Percentiles rank a stretch among this genome's conserved stretches.
Evolutionary conservation across 2,888 invertebrate species (phyloP).

Genomic region (Sarcophaga carnaria): DNA sequence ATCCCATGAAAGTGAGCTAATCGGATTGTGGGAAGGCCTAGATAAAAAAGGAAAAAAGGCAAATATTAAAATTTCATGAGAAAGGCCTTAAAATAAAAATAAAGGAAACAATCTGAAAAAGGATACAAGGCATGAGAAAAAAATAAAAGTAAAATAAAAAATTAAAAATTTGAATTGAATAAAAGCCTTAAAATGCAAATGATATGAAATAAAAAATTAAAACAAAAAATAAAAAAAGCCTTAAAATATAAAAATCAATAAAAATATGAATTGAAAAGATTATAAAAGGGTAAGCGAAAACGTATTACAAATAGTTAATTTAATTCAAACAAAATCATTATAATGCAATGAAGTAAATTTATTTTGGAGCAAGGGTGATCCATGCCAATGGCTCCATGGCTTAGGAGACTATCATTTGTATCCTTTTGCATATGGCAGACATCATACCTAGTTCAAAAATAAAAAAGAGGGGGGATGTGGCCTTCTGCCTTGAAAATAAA

Average conservation of each 20-base stretch:
- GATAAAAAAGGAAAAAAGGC: too few species aligned
- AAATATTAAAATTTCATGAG: too few species aligned
- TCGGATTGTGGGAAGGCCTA: not conserved
- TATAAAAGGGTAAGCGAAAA: slow-evolving; percentile 3
- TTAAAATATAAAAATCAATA: not conserved
- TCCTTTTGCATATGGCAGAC: too few species aligned
- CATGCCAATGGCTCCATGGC: not conserved
- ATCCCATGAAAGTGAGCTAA: not conserved
- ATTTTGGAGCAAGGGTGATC: slow-evolving; percentile 4
- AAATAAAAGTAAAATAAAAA: not conserved
- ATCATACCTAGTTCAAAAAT: too few species aligned
- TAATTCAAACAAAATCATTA: not conserved
- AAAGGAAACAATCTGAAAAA: not conserved
- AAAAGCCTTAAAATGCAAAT: not conserved
- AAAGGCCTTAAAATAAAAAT: not conserved
- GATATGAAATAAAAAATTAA: not conserved
- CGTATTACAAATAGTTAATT: not conserved
- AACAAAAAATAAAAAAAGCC: not conserved
- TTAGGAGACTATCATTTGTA: too few species aligned
- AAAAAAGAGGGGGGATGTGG: too few species aligned
- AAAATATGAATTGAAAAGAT: not conserved
- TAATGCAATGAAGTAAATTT: not conserved
- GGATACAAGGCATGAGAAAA: not conserved
- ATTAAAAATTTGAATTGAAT: not conserved
- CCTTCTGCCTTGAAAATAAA: too few species aligned